These are phyloP conservation scores for Loripinus fragilis DNA, from an alignment of 2,888 invertebrate species.

Conservation along the genomic window DNA sequence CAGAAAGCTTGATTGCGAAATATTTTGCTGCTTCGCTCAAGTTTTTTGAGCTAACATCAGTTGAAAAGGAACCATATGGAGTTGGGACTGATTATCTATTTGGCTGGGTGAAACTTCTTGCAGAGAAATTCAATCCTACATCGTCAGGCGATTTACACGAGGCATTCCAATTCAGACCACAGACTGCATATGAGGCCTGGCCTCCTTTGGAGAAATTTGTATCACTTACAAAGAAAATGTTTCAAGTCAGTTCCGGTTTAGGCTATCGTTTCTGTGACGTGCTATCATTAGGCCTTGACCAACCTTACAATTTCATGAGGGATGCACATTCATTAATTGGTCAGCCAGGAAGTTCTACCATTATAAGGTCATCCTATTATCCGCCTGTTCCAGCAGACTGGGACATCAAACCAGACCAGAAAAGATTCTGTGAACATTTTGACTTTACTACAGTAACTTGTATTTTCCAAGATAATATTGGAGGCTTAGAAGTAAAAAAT, in stretches of 20 bases:
- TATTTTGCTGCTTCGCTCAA: slow-evolving; percentile 36
- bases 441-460: background rate
- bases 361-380: background rate
- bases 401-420: slow-evolving; percentile 1
- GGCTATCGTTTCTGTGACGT: slow-evolving; percentile 16
- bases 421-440: background rate
- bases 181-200: slow-evolving; percentile 25
- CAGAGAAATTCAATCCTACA: slow-evolving; percentile 40
- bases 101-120: slow-evolving; percentile 52
- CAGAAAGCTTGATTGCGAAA: slow-evolving; percentile 17
- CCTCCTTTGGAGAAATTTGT: background rate
- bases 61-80: slow-evolving; percentile 43
- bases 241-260: background rate
- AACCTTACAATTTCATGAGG: slow-evolving; percentile 6
- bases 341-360: background rate
- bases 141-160: slow-evolving; percentile 51
- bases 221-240: background rate
- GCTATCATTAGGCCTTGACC: background rate
- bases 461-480: background rate
- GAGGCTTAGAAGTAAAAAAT: background rate
- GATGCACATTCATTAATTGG: slow-evolving; percentile 7
- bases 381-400: background rate
- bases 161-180: slow-evolving; percentile 47
- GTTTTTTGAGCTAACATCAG: slow-evolving; percentile 50
- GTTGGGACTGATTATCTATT: slow-evolving; percentile 27